Conservation (phyloP, 2,888 invertebrate genomes). For the Lasioglossum calceatum region DNA sequence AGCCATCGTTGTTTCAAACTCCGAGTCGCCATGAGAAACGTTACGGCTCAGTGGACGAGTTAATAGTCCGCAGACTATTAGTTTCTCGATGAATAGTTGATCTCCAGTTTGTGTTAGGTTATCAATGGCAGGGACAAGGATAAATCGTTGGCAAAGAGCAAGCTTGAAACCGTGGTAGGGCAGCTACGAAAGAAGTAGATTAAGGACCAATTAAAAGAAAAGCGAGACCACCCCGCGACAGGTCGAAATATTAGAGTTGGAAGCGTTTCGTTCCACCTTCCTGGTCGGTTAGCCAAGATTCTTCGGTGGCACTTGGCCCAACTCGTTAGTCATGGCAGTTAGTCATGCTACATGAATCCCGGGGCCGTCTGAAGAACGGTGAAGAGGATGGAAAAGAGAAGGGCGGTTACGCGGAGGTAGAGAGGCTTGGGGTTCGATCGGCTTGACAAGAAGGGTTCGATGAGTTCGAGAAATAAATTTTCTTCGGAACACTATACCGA, state of each 20-base stretch:
- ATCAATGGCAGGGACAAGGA: background rate
- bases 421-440: conserved; percentile 30
- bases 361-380: conserved; percentile 59
- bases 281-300: conserved; percentile 74
- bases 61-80: background rate
- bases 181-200: conserved; percentile 20
- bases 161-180: background rate
- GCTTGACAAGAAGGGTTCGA: conserved; percentile 28
- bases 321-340: conserved; percentile 82
- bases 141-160: background rate
- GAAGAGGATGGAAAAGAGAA: conserved; percentile 51
- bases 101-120: background rate
- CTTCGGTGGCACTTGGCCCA: conserved; percentile 78
- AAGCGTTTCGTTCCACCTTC: conserved; percentile 62
- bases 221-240: conserved; percentile 42
- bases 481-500: background rate
- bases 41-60: background rate
- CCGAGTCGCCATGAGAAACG: background rate
- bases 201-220: conserved; percentile 20
- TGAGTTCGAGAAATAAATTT: background rate
- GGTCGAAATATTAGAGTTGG: conserved; percentile 60
- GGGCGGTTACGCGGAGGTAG: conserved; percentile 19
- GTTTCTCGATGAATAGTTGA: background rate
- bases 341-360: conserved; percentile 77
- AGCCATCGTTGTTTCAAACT: background rate